Evolutionary conservation across 2,888 invertebrate genomes (phyloP).

Genomic region (Brenthis hecate): DNA sequence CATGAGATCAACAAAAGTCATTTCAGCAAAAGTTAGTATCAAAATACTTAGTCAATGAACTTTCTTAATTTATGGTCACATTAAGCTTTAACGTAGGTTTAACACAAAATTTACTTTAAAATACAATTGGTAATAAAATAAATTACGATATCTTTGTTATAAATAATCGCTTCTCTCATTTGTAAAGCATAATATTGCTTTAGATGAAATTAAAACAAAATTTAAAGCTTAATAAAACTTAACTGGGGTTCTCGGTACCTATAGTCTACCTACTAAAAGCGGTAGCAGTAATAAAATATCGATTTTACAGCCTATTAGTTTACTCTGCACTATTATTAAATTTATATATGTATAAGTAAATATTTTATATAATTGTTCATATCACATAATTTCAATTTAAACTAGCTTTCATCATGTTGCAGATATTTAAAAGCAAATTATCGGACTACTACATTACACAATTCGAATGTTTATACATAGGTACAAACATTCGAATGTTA

Average conservation of each 20-base stretch:
- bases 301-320: conserved; percentile 20
- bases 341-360: too few relatives aligned
- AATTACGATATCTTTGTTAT: conserved; percentile 24
- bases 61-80: conserved; percentile 10
- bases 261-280: conserved; percentile 27
- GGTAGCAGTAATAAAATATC: conserved; percentile 35
- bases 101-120: conserved; percentile 13
- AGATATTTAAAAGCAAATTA: too few relatives aligned
- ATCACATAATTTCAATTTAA: background rate
- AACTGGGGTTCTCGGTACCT: conserved; percentile 21
- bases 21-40: too few relatives aligned
- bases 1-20: too few relatives aligned
- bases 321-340: too few relatives aligned
- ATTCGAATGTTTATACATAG: background rate
- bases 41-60: background rate
- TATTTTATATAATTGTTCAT: background rate
- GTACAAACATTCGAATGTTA: background rate
- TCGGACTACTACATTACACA: background rate
- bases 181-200: conserved; percentile 23
- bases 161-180: conserved; percentile 15
- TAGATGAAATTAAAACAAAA: conserved; percentile 36
- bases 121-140: conserved; percentile 24
- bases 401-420: too few relatives aligned
- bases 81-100: background rate
- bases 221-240: conserved; percentile 37